Evolutionary conservation across 2,888 invertebrate genomes (phyloP), one percentile per base, ranked within the genome.

Genomic region (Laothoe populi): DNA sequence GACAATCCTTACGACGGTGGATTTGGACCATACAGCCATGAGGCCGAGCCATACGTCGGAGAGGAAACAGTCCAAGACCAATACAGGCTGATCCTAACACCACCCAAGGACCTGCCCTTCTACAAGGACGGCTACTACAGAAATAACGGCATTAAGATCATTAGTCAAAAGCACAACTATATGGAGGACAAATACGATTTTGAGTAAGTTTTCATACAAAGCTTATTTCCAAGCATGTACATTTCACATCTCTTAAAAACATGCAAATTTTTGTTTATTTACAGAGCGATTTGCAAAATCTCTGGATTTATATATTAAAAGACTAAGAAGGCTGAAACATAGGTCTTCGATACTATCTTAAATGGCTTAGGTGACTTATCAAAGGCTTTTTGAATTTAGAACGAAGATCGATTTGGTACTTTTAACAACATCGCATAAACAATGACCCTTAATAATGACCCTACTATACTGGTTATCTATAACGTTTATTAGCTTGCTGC

Each of bases 111-210:
- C 49, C 82, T 81, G 40, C 93, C 93, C 1, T 93, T 80, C 82
- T 93, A 90, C 76, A 91, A 91, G 65, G 87, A 90, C 10, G 93
- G 93, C 0, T 92, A 92, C 71, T 93, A 93, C 79, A 88, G 81
- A 78, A 93, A 93, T 74, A 93, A 93, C 60, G 93, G 93, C 0
- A 93, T 93, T 70, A 93, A 91, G 75, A 93, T 93, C 78, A 82
- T 93, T 65, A 88, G 82, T 16, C 93, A 93, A 67, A 87, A 88
- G 61, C 92, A 92, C 66, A 88, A 89, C 73, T 91, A 93, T 73
- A 82, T 91, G 0, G 92, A 93, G 59, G 90, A 92, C 66, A 93
- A 90, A 85, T 93, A 92, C 76, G 92, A 93, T 74, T 93, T 92
- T 76, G 82, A 90, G 93, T 93, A 67, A 93, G 93, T 89, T 77